A percentile compares a stretch with the other conserved stretches of the same genome.
phyloP scores from a whole-genome alignment of 2,797 vertebrate species.

The Garrulus glandarius region DNA sequence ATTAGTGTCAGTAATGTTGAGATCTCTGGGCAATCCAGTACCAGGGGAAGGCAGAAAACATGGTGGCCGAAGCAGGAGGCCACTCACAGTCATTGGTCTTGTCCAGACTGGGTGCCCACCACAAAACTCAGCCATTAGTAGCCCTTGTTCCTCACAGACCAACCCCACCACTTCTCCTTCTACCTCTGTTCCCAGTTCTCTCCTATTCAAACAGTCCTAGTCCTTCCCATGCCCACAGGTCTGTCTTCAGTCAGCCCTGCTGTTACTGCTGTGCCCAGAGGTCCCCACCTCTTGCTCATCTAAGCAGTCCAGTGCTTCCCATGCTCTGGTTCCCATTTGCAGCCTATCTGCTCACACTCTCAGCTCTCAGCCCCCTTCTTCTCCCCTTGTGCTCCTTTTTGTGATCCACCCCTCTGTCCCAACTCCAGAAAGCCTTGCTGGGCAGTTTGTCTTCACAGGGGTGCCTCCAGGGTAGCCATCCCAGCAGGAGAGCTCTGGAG shows the following conservation, averaged over 20 bases:
- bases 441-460: not conserved
- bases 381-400: not conserved
- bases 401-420: not conserved
- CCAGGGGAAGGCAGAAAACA: not conserved
- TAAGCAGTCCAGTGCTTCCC: not conserved
- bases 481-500: not conserved
- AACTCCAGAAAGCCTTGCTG: not conserved
- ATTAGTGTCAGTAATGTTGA: not conserved
- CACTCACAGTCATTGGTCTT: not conserved
- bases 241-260: not conserved
- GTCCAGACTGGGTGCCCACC: not conserved
- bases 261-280: not conserved
- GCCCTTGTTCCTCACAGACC: not conserved
- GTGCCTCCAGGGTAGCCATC: not conserved
- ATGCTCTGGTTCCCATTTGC: not conserved
- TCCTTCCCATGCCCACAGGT: not conserved
- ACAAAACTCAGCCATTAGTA: not conserved
- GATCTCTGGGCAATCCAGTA: not conserved
- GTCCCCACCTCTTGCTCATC: not conserved
- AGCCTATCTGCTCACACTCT: not conserved
- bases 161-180: not conserved
- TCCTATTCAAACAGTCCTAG: not conserved
- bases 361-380: not conserved
- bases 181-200: not conserved
- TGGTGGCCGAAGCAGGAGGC: not conserved